A percentile compares a stretch with the other conserved stretches of the same genome.
These are phyloP conservation scores for Girardinus metallicus DNA, from an alignment of 2,797 vertebrate species.

Conservation along the genomic window DNA sequence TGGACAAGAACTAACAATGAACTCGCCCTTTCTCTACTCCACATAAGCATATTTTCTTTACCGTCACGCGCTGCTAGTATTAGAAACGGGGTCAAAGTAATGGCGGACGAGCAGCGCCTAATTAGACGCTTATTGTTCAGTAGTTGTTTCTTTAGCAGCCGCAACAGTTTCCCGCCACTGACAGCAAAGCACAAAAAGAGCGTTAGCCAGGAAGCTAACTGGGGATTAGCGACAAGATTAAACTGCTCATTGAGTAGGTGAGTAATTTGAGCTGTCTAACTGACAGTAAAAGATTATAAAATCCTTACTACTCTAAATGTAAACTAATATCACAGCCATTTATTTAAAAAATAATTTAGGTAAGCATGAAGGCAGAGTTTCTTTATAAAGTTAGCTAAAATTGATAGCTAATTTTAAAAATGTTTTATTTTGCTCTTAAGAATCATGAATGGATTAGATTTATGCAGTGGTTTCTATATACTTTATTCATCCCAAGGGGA, in stretches of 20 bases:
- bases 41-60: neutral
- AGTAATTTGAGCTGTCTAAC: neutral
- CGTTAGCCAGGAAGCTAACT: neutral
- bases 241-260: neutral
- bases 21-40: neutral
- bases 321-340: neutral
- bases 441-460: neutral
- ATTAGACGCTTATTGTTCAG: neutral
- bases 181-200: no score
- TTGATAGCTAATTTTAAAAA: neutral
- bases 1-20: neutral
- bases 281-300: neutral
- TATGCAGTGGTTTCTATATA: neutral
- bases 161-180: constrained; percentile 15
- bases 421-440: neutral
- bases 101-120: neutral
- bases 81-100: neutral
- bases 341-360: neutral
- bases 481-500: no score
- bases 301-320: neutral
- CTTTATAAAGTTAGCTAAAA: neutral
- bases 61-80: neutral
- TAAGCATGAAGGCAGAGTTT: neutral
- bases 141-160: neutral
- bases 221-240: neutral